Conservation (phyloP, 2,888 invertebrate genomes). For the Hirtodrosophila duncani region DNA sequence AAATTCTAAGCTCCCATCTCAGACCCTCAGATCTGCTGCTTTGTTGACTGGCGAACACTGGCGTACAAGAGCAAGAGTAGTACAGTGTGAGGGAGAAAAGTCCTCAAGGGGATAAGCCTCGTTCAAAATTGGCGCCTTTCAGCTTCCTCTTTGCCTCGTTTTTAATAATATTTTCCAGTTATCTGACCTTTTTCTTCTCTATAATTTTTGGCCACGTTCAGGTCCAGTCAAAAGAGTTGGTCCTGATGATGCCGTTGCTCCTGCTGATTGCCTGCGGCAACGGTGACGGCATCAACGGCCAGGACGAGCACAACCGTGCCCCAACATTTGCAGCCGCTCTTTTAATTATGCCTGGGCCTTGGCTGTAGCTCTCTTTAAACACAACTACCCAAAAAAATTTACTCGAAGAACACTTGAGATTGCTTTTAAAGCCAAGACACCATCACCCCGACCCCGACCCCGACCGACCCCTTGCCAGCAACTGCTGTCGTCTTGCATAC, state of each 20-base stretch:
- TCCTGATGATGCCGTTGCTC: too few relatives aligned
- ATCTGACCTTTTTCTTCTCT: constrained; percentile 70
- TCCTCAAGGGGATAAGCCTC: constrained; percentile 58
- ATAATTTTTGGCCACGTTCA: constrained; percentile 20
- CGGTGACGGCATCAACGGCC: background rate
- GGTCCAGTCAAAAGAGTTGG: constrained; percentile 22
- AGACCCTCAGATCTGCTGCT: too few relatives aligned
- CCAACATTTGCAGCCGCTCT: background rate
- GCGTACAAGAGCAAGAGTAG: too few relatives aligned
- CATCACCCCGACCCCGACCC: background rate
- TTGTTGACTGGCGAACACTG: too few relatives aligned
- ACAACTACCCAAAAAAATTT: background rate
- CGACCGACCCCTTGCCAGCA: background rate
- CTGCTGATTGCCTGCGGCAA: constrained; percentile 26
- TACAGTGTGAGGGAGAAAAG: constrained; percentile 26
- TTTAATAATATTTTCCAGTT: constrained; percentile 73
- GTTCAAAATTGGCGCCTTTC: constrained; percentile 41
- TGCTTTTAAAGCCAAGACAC: constrained; percentile 26
- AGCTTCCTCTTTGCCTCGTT: constrained; percentile 41
- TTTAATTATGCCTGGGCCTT: constrained; percentile 27
- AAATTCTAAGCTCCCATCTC: too few relatives aligned
- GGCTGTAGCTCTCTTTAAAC: constrained; percentile 43
- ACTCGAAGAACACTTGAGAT: constrained; percentile 16
- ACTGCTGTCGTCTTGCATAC: constrained; percentile 51
- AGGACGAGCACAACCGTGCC: background rate